Conservation (phyloP, 1,140 invertebrate genomes). For the Prorops nasuta region DNA sequence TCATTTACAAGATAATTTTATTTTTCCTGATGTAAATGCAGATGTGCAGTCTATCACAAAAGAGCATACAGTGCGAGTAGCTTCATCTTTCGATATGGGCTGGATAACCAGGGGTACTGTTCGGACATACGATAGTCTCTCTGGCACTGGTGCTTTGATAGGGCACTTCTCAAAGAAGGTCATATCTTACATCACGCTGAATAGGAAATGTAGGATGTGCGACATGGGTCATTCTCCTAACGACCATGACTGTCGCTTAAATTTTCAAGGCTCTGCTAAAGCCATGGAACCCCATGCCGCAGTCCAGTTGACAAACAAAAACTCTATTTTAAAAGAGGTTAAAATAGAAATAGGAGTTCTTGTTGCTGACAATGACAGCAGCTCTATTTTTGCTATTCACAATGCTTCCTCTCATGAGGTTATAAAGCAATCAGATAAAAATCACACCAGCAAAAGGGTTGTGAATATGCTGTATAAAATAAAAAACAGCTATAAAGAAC, state of each 20-base stretch:
- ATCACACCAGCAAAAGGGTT: no score
- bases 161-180: conserved; percentile 8
- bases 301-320: neutral
- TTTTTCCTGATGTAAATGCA: neutral
- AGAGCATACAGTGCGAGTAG: neutral
- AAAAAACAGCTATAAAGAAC: no score
- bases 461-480: no score
- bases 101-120: conserved; percentile 9
- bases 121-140: conserved; percentile 8
- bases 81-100: conserved; percentile 6
- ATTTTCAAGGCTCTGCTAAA: no score
- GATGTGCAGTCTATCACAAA: neutral
- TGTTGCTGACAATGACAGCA: conserved; percentile 3
- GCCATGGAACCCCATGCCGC: no score
- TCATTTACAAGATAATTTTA: neutral
- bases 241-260: conserved; percentile 2
- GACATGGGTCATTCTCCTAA: neutral
- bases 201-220: conserved; percentile 6
- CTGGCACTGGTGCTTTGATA: neutral
- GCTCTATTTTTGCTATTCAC: neutral
- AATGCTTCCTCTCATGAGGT: neutral
- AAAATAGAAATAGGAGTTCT: conserved; percentile 3
- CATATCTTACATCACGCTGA: neutral
- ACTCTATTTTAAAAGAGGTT: neutral
- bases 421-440: no score